Evolutionary conservation across 2,113 vertebrate genomes (phyloP).

Genomic region (Saiga tatarica): DNA sequence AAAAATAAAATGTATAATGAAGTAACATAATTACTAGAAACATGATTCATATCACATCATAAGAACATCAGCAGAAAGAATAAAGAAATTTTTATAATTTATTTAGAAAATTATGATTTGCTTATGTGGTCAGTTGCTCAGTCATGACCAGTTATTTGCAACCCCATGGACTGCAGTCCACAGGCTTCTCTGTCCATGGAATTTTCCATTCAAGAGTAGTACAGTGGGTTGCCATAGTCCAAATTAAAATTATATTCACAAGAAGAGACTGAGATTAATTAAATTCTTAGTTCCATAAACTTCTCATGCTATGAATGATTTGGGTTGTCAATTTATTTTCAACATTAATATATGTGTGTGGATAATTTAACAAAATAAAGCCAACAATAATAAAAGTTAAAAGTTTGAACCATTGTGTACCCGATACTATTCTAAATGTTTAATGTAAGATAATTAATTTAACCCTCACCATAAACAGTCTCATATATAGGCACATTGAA

Average conservation of each 20-base stretch:
- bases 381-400: background rate
- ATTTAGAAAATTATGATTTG: background rate
- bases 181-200: background rate
- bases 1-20: background rate
- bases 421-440: background rate
- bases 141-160: background rate
- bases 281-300: background rate
- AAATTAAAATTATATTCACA: background rate
- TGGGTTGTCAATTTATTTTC: background rate
- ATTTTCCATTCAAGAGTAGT: background rate
- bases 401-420: background rate
- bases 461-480: background rate
- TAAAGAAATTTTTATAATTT: background rate
- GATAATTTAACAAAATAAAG: background rate
- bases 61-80: background rate
- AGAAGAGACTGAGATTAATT: background rate
- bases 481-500: background rate
- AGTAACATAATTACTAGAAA: background rate
- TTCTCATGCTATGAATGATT: background rate
- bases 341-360: background rate
- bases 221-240: background rate
- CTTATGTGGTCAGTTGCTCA: background rate
- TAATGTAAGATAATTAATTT: background rate
- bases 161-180: background rate
- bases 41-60: background rate